These are phyloP conservation scores for Actinernus sp. DNA, from an alignment of 92 coral and sea anemone genomes.

Conservation along the genomic window DNA sequence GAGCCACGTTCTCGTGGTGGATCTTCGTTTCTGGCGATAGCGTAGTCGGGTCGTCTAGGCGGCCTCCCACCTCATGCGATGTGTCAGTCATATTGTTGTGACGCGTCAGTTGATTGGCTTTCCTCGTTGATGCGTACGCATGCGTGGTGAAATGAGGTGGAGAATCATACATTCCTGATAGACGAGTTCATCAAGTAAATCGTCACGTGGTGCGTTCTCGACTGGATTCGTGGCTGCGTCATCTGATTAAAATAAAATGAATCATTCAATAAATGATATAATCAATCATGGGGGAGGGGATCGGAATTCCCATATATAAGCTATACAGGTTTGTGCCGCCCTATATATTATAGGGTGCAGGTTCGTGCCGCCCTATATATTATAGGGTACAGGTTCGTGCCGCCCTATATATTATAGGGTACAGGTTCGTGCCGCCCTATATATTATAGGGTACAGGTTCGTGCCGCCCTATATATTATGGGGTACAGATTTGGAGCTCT, in stretches of 20 bases:
- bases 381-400: too few species aligned
- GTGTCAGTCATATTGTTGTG: constrained; percentile 66
- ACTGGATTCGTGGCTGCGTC: neutral
- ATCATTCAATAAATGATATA: too few species aligned
- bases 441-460: too few species aligned
- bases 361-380: too few species aligned
- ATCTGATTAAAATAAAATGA: constrained; percentile 3
- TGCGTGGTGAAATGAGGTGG: constrained; percentile 25
- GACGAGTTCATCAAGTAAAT: constrained; percentile 36
- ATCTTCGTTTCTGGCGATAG: constrained; percentile 84
- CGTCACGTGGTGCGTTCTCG: neutral
- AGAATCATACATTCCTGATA: constrained; percentile 33
- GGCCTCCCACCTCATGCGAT: constrained; percentile 6
- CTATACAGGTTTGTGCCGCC: too few species aligned
- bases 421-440: too few species aligned
- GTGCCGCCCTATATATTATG: too few species aligned
- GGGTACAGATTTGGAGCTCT: too few species aligned
- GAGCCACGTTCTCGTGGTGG: constrained; percentile 91
- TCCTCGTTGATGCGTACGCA: constrained; percentile 25
- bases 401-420: too few species aligned
- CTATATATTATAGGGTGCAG: too few species aligned
- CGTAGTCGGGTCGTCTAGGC: constrained; percentile 49
- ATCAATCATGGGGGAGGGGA: too few species aligned
- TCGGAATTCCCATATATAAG: too few species aligned
- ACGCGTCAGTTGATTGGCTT: constrained; percentile 27